Percentiles rank a stretch among this genome's conserved stretches.
phyloP scores from a whole-genome alignment of 2,888 invertebrate species.

The Epicampocera succincta region DNA sequence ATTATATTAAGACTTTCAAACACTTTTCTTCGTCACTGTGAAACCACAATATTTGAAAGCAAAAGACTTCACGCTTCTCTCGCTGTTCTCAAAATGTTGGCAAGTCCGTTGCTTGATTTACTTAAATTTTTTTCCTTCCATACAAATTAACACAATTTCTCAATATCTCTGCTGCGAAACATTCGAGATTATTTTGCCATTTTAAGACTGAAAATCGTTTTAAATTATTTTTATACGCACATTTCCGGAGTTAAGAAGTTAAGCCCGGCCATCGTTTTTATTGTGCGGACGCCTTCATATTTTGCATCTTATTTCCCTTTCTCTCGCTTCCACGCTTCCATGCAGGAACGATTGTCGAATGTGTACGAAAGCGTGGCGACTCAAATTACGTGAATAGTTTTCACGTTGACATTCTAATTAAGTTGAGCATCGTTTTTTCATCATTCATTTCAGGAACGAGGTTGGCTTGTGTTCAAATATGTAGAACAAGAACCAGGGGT shows the following conservation, averaged over 20 bases:
- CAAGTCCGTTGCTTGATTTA: neutral
- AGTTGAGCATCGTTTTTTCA: slow-evolving; percentile 11
- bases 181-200: slow-evolving; percentile 28
- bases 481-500: no score
- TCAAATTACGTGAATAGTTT: slow-evolving; percentile 32
- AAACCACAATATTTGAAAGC: no score
- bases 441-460: slow-evolving; percentile 4
- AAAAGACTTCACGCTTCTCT: no score
- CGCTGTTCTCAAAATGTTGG: no score
- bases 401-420: slow-evolving; percentile 50
- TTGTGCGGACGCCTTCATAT: neutral
- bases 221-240: slow-evolving; percentile 12
- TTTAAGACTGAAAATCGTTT: slow-evolving; percentile 14
- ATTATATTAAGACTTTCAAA: no score
- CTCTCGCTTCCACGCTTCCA: no score
- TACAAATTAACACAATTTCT: slow-evolving; percentile 42
- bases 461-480: neutral
- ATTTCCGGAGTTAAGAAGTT: neutral
- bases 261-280: neutral
- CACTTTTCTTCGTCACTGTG: no score
- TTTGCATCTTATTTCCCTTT: no score
- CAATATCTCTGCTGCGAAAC: slow-evolving; percentile 20
- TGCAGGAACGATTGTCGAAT: neutral
- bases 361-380: neutral
- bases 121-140: neutral